phyloP scores from a whole-genome alignment of 1,140 invertebrate genomes.

The Drosophila yakuba region DNA sequence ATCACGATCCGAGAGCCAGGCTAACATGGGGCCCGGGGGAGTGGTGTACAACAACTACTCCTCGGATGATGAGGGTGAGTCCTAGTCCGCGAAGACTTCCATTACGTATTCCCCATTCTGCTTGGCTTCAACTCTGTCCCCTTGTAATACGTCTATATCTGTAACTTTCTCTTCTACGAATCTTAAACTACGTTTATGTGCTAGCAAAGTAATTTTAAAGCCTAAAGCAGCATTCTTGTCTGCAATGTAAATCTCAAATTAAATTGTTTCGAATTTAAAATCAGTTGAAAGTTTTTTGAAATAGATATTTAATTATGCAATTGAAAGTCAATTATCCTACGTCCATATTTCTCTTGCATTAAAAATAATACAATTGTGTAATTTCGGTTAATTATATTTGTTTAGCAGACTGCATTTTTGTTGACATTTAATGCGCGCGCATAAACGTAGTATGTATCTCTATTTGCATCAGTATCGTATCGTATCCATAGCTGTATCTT shows the following conservation, averaged over 20 bases:
- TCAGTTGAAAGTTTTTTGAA: background rate
- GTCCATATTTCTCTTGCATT: background rate
- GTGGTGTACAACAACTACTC: constrained; percentile 92
- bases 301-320: background rate
- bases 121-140: constrained; percentile 69
- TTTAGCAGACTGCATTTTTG: background rate
- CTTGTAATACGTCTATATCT: constrained; percentile 28
- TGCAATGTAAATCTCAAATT: background rate
- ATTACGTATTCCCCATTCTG: constrained; percentile 48
- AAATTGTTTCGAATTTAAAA: background rate
- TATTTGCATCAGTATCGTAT: constrained; percentile 22
- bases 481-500: constrained; percentile 8
- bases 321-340: background rate
- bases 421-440: constrained; percentile 8
- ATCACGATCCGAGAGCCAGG: constrained; percentile 82
- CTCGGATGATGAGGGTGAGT: constrained; percentile 94
- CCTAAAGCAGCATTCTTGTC: background rate
- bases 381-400: background rate
- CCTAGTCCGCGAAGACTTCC: constrained; percentile 7
- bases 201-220: background rate
- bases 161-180: constrained; percentile 27
- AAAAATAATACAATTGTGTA: background rate
- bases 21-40: constrained; percentile 86
- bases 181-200: constrained; percentile 12
- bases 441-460: constrained; percentile 17